A percentile compares a stretch with the other conserved stretches of the same genome.
Evolutionary conservation across 2,888 invertebrate species (phyloP).

Genomic region (Epicampocera succincta): DNA sequence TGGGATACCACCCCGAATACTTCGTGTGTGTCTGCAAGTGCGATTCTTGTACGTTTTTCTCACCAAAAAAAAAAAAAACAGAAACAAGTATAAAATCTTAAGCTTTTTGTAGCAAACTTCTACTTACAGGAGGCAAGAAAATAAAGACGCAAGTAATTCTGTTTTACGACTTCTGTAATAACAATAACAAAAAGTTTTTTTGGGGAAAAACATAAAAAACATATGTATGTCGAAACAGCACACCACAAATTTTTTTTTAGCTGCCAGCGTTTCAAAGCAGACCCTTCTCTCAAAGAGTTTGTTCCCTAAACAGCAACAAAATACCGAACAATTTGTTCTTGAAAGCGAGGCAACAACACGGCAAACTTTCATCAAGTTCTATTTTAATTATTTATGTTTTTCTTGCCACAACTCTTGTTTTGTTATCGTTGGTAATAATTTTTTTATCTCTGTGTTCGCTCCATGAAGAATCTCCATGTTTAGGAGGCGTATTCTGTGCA

Average conservation of each 20-base stretch:
- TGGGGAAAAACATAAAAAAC: not conserved
- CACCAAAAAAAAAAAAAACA: not conserved
- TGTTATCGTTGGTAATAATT: not conserved
- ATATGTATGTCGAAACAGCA: conserved; percentile 50
- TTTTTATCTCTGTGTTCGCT: not conserved
- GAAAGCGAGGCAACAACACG: conserved; percentile 33
- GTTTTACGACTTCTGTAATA: conserved; percentile 15
- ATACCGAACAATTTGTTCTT: conserved; percentile 33
- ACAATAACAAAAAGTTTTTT: not conserved
- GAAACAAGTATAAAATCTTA: conserved; percentile 1
- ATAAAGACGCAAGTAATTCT: conserved; percentile 28
- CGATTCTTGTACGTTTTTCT: conserved; percentile 18
- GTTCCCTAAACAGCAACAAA: conserved; percentile 10
- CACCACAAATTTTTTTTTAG: conserved; percentile 25
- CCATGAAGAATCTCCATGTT: conserved; percentile 32
- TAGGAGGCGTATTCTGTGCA: conserved; percentile 47
- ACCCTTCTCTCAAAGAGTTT: not conserved
- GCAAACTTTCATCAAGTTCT: conserved; percentile 62
- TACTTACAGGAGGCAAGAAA: conserved; percentile 5
- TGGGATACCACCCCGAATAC: too few species aligned
- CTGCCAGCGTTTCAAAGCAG: conserved; percentile 12
- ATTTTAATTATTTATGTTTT: conserved; percentile 65
- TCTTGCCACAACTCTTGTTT: conserved; percentile 32
- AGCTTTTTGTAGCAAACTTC: conserved; percentile 10
- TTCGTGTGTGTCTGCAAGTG: not conserved